Base-by-base conservation (phyloP, 23 tunicate genomes). In the Corella eumyota region DNA sequence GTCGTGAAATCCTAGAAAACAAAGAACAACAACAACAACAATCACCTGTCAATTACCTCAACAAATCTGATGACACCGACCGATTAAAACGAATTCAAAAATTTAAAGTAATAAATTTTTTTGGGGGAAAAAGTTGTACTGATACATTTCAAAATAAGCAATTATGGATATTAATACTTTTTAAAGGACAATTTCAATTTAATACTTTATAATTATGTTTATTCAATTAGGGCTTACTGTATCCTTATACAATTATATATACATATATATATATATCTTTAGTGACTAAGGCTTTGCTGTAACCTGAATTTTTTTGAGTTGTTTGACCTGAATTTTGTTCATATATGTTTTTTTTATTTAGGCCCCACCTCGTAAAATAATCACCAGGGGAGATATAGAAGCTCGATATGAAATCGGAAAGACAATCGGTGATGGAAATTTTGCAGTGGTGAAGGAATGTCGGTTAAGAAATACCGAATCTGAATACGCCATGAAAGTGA, bases 401-500 rank as follows among this genome's bases (percentile, higher is more conserved):
- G 64, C 62, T 13, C 59, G 98, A 50, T 92, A 92, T 46, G 98
- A 92, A 35, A 78, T 92, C 63, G 86, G 91, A 21, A 92, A 83
- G 58, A 87, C 76, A 61, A 92, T 81, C 38, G 98, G 98, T 5
- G 98, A 92, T 62, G 98, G 98, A 1, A 92, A 92, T 68, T 81
- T 92, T 45, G 98, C 98, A 9, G 82, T 92, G 51, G 98, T 92
- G 49, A 66, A 75, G 68, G 91, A 92, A 61, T 76, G 86, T 57
- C 29, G 98, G 64, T 56, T 92, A 22, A 62, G 92, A 20, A 92
- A 92, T 61, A 92, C 98, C 3, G 86, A 81, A 32, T 80, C 93
- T 30, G 98, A 92, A 71, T 92, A 59, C 48, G 98, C 98, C 26
- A 83, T 92, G 93, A 92, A 92, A 34, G 83, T 92, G 44, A 92